Conservation (phyloP, 2,113 vertebrate species). For the Falcunculus frontatus region DNA sequence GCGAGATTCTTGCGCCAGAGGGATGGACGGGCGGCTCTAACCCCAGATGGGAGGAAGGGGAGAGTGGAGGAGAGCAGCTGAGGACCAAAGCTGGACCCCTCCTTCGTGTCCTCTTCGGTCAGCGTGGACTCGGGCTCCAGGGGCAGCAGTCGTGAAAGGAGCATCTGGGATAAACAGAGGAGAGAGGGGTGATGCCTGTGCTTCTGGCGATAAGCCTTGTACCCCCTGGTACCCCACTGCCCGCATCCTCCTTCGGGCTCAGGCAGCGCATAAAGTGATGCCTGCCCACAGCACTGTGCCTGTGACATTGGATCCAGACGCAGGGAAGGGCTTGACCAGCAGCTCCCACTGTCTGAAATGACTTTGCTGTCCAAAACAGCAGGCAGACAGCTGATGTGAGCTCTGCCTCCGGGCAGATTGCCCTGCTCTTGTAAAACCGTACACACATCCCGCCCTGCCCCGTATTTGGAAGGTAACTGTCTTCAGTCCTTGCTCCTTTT, state of each 20-base stretch:
- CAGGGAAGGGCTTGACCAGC: background rate
- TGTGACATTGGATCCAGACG: background rate
- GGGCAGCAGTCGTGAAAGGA: slow-evolving; percentile 50
- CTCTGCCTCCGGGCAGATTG: background rate
- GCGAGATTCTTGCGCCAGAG: slow-evolving; percentile 74
- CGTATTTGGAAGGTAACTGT: background rate
- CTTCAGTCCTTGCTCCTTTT: background rate
- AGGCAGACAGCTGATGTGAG: background rate
- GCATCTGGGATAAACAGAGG: background rate
- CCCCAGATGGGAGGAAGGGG: background rate
- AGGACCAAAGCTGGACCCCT: slow-evolving; percentile 18
- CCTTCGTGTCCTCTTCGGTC: background rate
- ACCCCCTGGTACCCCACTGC: background rate
- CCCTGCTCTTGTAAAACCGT: background rate
- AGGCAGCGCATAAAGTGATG: background rate
- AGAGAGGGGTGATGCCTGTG: background rate
- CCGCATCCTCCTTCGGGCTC: background rate
- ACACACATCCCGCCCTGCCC: background rate
- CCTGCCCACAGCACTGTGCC: background rate
- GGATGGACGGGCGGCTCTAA: slow-evolving; percentile 62
- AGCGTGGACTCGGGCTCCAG: background rate
- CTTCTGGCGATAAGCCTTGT: accelerated
- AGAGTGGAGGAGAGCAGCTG: background rate
- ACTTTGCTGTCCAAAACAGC: background rate
- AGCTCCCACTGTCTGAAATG: background rate